Conservation (phyloP, 2,113 vertebrate species). For the Acrocephalus kingi region DNA sequence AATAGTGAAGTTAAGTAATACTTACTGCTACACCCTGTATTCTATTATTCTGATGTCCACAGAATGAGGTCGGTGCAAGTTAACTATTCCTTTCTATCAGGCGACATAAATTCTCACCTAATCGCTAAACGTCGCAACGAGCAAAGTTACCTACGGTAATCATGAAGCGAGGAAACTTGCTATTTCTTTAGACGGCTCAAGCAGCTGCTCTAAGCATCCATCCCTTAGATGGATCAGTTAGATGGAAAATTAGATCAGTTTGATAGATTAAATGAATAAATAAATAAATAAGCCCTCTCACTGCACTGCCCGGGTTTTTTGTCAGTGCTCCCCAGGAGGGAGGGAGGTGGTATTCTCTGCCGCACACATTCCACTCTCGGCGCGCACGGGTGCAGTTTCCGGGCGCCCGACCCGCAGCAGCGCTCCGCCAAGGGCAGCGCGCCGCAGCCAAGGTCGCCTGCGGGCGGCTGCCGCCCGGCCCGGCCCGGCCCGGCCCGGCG, state of each 20-base stretch:
- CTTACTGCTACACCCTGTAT: background rate
- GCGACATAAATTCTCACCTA: background rate
- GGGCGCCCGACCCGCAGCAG: no score
- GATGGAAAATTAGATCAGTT: background rate
- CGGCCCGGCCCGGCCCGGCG: no score
- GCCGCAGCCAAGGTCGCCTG: accelerated
- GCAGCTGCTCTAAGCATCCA: background rate
- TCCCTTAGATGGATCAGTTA: background rate
- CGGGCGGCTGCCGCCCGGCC: background rate
- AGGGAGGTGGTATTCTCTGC: background rate
- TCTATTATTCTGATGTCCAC: background rate
- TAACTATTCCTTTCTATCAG: background rate
- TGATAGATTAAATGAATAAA: background rate
- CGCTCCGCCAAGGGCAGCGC: background rate
- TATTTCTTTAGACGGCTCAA: background rate
- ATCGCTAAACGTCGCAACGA: background rate
- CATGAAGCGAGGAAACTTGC: background rate
- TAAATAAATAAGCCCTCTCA: no score
- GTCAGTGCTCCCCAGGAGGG: accelerated
- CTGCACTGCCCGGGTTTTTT: background rate
- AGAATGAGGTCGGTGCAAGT: background rate
- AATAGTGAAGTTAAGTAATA: background rate
- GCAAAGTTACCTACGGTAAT: background rate
- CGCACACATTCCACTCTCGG: accelerated
- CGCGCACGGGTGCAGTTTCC: background rate